phyloP scores from a whole-genome alignment of 2,888 invertebrate genomes.

The Callosobruchus maculatus region DNA sequence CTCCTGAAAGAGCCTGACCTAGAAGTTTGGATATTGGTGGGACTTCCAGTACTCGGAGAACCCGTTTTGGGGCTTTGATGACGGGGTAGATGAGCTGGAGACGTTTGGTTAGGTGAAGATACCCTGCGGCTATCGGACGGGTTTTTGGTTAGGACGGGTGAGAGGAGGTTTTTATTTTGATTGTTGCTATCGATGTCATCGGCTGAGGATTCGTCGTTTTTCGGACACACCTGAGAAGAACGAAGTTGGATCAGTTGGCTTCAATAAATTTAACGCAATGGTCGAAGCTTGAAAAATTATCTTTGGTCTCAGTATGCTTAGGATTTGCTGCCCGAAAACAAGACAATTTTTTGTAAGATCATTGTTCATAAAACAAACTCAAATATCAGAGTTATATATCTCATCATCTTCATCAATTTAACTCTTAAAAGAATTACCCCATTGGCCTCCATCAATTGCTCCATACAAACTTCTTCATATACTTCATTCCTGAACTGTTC shows the following conservation, averaged over 20 bases:
- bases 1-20: constrained; percentile 54
- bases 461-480: constrained; percentile 70
- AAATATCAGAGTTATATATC: too few species aligned
- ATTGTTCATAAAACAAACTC: too few species aligned
- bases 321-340: too few species aligned
- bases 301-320: too few species aligned
- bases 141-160: constrained; percentile 42
- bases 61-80: constrained; percentile 52
- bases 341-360: too few species aligned
- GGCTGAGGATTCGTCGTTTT: constrained; percentile 58
- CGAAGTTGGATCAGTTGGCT: too few species aligned
- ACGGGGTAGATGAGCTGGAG: constrained; percentile 50
- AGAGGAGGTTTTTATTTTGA: constrained; percentile 40
- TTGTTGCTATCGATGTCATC: constrained; percentile 46
- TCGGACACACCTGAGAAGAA: constrained; percentile 49
- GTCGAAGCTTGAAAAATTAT: too few species aligned
- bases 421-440: constrained; percentile 55
- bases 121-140: constrained; percentile 46
- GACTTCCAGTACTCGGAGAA: constrained; percentile 50
- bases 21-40: constrained; percentile 49
- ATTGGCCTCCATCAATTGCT: constrained; percentile 73
- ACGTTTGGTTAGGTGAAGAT: constrained; percentile 51
- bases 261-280: too few species aligned
- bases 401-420: background rate
- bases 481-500: constrained; percentile 77